These are phyloP conservation scores for Agriotes lineatus DNA, from an alignment of 2,888 invertebrate genomes.

Conservation along the genomic window DNA sequence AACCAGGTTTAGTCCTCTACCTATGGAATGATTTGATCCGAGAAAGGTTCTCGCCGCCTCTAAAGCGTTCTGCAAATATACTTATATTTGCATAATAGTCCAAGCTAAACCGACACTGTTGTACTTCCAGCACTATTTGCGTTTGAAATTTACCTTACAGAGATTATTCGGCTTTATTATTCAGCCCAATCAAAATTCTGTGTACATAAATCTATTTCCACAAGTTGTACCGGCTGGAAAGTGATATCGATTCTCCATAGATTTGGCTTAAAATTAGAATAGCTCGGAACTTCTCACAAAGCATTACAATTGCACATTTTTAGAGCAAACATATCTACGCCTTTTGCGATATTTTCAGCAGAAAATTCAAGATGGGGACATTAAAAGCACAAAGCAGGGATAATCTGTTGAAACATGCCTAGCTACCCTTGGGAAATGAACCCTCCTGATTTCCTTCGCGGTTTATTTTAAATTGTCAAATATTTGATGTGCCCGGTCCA, in stretches of 20 bases:
- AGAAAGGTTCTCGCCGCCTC: not conserved
- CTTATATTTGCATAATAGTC: slow-evolving; percentile 9
- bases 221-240: not conserved
- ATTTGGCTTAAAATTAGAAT: not conserved
- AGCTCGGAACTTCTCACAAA: not conserved
- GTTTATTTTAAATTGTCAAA: slow-evolving; percentile 29
- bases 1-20: not conserved
- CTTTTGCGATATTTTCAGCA: not conserved
- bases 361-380: not conserved
- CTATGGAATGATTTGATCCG: slow-evolving; percentile 5
- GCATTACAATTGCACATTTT: too few relatives aligned
- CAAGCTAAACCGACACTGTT: not conserved
- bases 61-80: slow-evolving; percentile 9
- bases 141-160: slow-evolving; percentile 10
- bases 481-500: slow-evolving; percentile 1
- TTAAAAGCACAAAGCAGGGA: slow-evolving; percentile 7
- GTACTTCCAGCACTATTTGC: not conserved
- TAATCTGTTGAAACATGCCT: slow-evolving; percentile 21
- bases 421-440: slow-evolving; percentile 15
- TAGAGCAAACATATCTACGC: too few relatives aligned
- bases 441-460: slow-evolving; percentile 25
- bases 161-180: slow-evolving; percentile 1
- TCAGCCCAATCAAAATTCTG: slow-evolving; percentile 5
- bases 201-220: slow-evolving; percentile 6
- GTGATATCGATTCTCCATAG: not conserved